Conservation (phyloP, 2,797 vertebrate species). For the Alectoris magna region DNA sequence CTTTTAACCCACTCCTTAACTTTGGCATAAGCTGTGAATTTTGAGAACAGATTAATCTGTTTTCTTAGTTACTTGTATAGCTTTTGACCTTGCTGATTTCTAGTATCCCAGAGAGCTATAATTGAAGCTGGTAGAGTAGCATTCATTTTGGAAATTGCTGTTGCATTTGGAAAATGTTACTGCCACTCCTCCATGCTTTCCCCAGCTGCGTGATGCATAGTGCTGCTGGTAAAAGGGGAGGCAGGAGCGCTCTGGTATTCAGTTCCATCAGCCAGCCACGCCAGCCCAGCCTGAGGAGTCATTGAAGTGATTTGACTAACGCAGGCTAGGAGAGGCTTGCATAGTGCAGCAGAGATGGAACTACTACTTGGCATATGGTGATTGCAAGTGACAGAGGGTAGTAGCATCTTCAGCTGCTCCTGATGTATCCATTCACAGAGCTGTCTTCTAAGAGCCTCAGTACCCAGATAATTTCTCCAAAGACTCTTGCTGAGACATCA, state of each 20-base stretch:
- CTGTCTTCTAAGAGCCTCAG: not conserved
- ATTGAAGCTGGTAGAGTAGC: conserved; percentile 38
- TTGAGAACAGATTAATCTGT: conserved; percentile 27
- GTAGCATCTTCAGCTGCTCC: not conserved
- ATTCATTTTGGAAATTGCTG: conserved; percentile 56
- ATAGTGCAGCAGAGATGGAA: not conserved
- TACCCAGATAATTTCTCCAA: not conserved
- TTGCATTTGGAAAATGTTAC: conserved; percentile 33
- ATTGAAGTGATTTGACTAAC: not conserved
- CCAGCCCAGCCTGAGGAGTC: not conserved
- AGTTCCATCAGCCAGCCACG: not conserved
- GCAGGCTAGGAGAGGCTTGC: not conserved
- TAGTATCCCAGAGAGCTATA: not conserved
- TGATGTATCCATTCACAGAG: not conserved
- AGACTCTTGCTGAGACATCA: not conserved
- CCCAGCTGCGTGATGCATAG: conserved; percentile 15
- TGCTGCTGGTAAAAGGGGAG: not conserved
- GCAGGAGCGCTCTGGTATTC: not conserved
- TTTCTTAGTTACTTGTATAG: conserved; percentile 33
- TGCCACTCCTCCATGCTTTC: conserved; percentile 20
- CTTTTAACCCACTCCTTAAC: conserved; percentile 6
- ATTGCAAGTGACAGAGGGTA: not conserved
- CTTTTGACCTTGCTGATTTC: conserved; percentile 65
- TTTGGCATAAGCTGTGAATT: conserved; percentile 20
- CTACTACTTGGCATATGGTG: not conserved